These are phyloP conservation scores for Ennomos fuscantarius DNA, from an alignment of 2,888 invertebrate species.

Conservation along the genomic window DNA sequence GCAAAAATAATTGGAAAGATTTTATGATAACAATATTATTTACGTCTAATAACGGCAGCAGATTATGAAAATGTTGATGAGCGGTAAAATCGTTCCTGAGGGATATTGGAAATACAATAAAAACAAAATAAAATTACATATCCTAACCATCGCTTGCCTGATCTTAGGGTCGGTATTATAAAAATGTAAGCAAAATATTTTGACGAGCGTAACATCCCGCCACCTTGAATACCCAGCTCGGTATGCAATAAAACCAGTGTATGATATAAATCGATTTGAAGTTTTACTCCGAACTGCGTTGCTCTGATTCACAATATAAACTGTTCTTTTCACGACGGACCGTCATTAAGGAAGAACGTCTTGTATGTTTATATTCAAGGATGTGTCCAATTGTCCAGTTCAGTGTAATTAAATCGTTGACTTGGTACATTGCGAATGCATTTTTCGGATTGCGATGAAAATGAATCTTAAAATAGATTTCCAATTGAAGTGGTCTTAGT, in stretches of 20 bases:
- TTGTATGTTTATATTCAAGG: constrained; percentile 19
- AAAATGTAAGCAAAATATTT: constrained; percentile 10
- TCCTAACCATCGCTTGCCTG: no score
- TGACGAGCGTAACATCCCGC: no score
- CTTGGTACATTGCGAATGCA: not conserved
- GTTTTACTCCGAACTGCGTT: not conserved
- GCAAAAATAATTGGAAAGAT: no score
- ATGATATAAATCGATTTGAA: constrained; percentile 10
- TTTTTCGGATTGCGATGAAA: not conserved
- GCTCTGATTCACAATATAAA: constrained; percentile 7
- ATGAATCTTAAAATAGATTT: not conserved
- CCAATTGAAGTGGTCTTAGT: no score
- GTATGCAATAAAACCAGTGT: not conserved
- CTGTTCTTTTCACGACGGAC: not conserved
- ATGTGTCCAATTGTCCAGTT: constrained; percentile 4
- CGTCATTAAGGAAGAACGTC: constrained; percentile 10
- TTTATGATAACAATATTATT: no score
- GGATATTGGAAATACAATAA: no score
- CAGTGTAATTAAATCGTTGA: constrained; percentile 1
- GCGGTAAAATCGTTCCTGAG: no score
- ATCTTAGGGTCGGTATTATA: no score
- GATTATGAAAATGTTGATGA: no score
- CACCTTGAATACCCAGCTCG: no score
- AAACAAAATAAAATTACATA: no score
- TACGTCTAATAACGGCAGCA: no score